Evolutionary conservation across 2,888 invertebrate genomes (phyloP).

Genomic region (Rhagonycha lutea): DNA sequence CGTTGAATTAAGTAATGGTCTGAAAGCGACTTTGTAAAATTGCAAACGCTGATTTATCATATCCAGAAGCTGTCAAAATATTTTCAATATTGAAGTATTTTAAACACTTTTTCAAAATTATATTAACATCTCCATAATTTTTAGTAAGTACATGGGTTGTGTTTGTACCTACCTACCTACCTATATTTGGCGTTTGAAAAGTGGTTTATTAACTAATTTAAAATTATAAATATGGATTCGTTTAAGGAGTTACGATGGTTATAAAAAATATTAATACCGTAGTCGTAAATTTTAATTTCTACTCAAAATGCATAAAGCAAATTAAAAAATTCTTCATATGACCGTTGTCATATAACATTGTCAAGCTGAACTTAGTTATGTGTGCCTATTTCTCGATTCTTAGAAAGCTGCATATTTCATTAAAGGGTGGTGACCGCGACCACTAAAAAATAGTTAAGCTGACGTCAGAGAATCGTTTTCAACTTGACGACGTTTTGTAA

Average conservation of each 20-base stretch:
- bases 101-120: no score
- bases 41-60: neutral
- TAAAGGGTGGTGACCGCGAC: conserved; percentile 21
- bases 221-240: neutral
- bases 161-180: neutral
- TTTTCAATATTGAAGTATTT: neutral
- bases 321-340: neutral
- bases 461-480: neutral
- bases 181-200: neutral
- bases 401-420: conserved; percentile 14
- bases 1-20: conserved; percentile 6
- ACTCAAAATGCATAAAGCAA: neutral
- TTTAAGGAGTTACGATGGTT: neutral
- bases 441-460: conserved; percentile 4
- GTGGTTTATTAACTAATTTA: neutral
- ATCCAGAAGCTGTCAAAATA: neutral
- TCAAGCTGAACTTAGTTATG: conserved; percentile 11
- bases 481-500: neutral
- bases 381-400: conserved; percentile 17
- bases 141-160: neutral
- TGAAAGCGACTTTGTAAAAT: neutral
- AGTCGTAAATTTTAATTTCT: neutral
- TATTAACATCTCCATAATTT: neutral
- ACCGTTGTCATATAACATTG: neutral
- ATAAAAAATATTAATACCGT: neutral